These are phyloP conservation scores for Manis crassicaudata DNA, from an alignment of 2,797 vertebrate species.

Conservation along the genomic window DNA sequence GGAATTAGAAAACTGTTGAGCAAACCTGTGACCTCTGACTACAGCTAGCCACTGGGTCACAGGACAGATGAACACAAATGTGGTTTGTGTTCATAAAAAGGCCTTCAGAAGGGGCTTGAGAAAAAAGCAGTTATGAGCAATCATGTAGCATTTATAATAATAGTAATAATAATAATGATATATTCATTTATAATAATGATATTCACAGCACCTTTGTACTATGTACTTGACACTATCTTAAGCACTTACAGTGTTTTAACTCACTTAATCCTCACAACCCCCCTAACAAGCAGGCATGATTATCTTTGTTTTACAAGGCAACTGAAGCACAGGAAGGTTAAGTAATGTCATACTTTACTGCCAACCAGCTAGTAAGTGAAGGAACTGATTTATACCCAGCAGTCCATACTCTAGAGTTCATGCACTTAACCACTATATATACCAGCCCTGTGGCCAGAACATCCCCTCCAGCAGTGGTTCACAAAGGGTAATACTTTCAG, in stretches of 20 bases:
- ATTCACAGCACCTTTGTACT: not conserved
- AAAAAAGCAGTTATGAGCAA: not conserved
- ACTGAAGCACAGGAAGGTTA: slow-evolving; percentile 9
- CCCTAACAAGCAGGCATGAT: not conserved
- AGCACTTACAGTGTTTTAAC: not conserved
- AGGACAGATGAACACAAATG: not conserved
- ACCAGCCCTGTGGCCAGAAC: not conserved
- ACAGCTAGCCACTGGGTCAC: not conserved
- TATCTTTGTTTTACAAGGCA: not conserved
- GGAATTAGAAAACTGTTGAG: not conserved
- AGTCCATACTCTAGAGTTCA: not conserved
- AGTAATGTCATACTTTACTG: not conserved
- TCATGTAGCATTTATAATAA: not conserved
- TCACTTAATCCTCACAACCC: not conserved
- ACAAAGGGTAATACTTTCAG: not conserved
- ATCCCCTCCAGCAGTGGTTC: not conserved
- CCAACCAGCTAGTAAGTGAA: not conserved
- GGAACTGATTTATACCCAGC: not conserved
- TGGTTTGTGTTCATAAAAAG: slow-evolving; percentile 15
- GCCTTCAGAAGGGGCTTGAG: not conserved
- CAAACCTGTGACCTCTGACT: not conserved
- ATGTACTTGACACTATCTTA: not conserved
- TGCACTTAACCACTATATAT: not conserved
- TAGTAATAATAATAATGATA: not conserved
- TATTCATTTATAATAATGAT: not conserved